Evolutionary conservation across 2,797 vertebrate genomes (phyloP).

Genomic region (Cossypha dichroa): DNA sequence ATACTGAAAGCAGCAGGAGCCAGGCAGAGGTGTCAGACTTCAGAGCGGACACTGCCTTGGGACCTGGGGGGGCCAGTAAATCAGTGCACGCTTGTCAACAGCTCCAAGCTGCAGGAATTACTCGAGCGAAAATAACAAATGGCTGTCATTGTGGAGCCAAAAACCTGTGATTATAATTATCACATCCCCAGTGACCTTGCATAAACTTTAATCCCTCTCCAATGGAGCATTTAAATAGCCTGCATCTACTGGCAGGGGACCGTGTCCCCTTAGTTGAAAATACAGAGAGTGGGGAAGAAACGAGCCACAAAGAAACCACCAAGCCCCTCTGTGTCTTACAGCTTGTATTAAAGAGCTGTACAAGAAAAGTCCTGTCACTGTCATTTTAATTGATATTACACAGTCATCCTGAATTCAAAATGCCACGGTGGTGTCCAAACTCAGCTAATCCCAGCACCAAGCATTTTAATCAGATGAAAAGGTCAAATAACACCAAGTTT

Average conservation of each 20-base stretch:
- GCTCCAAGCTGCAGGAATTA: slow-evolving; percentile 90
- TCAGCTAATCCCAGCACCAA: neutral
- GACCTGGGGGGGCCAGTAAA: slow-evolving; percentile 88
- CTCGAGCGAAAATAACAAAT: slow-evolving; percentile 99
- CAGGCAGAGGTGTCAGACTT: slow-evolving; percentile 70
- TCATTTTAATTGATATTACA: slow-evolving; percentile 65
- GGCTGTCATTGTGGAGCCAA: slow-evolving; percentile 99
- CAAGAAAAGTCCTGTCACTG: slow-evolving; percentile 50
- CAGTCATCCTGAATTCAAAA: slow-evolving; percentile 33
- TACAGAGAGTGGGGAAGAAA: slow-evolving; percentile 72
- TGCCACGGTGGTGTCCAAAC: neutral
- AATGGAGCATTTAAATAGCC: slow-evolving; percentile 99
- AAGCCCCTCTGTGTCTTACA: slow-evolving; percentile 51
- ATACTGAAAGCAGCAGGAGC: slow-evolving; percentile 74
- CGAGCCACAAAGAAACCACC: slow-evolving; percentile 77
- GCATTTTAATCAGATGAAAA: slow-evolving; percentile 50
- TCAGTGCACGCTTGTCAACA: slow-evolving; percentile 98
- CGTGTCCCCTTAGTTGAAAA: slow-evolving; percentile 71
- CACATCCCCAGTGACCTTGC: slow-evolving; percentile 99
- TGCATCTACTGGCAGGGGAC: slow-evolving; percentile 80
- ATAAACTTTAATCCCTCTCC: slow-evolving; percentile 99
- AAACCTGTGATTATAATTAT: slow-evolving; percentile 99
- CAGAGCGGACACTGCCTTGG: slow-evolving; percentile 71
- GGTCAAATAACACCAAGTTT: slow-evolving; percentile 41
- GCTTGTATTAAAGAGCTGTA: slow-evolving; percentile 39